Evolutionary conservation across 1,140 invertebrate genomes (phyloP).

Genomic region (Scaptodrosophila lebanonensis): DNA sequence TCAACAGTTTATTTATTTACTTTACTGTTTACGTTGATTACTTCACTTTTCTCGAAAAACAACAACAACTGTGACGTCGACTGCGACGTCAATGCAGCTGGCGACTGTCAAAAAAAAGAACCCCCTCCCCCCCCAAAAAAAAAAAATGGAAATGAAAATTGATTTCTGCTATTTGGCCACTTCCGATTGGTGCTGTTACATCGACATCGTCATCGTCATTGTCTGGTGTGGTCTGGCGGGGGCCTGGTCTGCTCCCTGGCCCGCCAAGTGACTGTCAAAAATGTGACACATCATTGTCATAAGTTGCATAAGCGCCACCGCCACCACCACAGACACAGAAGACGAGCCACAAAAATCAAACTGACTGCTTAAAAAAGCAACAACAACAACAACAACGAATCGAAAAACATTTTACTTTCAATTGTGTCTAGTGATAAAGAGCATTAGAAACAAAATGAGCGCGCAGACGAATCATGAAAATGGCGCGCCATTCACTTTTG

Average conservation of each 20-base stretch:
- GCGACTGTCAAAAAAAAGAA: too few relatives aligned
- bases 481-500: neutral
- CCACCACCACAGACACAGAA: slow-evolving; percentile 41
- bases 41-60: slow-evolving; percentile 42
- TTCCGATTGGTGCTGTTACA: too few relatives aligned
- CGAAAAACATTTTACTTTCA: slow-evolving; percentile 44
- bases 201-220: too few relatives aligned
- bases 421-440: slow-evolving; percentile 13
- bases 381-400: slow-evolving; percentile 7
- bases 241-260: too few relatives aligned
- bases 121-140: too few relatives aligned
- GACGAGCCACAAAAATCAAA: slow-evolving; percentile 5
- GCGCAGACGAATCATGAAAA: too few relatives aligned
- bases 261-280: slow-evolving; percentile 4
- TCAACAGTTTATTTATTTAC: slow-evolving; percentile 62
- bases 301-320: slow-evolving; percentile 33
- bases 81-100: slow-evolving; percentile 1
- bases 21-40: slow-evolving; percentile 57
- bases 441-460: slow-evolving; percentile 45
- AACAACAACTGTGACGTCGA: neutral
- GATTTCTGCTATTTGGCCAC: slow-evolving; percentile 50
- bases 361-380: slow-evolving; percentile 44
- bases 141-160: slow-evolving; percentile 50
- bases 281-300: slow-evolving; percentile 49
- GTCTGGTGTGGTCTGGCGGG: too few relatives aligned